Conservation (phyloP, 2,888 invertebrate species). For the Eristalis arbustorum region DNA sequence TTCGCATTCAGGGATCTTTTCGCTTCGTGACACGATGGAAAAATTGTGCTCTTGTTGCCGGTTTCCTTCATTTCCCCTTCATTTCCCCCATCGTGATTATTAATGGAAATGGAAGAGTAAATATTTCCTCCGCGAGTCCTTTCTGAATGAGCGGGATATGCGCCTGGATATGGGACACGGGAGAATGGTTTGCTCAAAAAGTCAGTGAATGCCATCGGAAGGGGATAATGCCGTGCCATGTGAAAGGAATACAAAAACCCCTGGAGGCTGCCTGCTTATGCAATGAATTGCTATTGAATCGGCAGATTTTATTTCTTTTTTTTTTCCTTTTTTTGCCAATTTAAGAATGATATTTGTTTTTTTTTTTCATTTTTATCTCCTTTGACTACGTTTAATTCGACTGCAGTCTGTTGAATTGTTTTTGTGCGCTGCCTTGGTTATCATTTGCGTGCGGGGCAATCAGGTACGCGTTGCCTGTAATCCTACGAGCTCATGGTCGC, state of each 20-base stretch:
- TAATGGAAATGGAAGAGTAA: constrained; percentile 34
- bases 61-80: neutral
- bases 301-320: neutral
- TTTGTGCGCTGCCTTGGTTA: neutral
- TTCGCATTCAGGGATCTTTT: neutral
- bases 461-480: too few species aligned
- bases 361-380: neutral
- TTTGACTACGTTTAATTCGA: neutral
- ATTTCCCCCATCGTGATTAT: constrained; percentile 5
- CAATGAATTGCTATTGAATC: neutral
- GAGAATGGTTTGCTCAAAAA: neutral
- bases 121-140: constrained; percentile 1
- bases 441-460: neutral
- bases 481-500: too few species aligned
- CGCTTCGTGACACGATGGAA: neutral
- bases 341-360: neutral
- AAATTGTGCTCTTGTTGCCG: neutral
- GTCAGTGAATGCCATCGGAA: neutral
- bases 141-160: neutral
- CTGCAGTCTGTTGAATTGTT: neutral
- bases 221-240: neutral
- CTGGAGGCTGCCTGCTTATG: neutral
- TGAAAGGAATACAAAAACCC: neutral
- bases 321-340: too few species aligned
- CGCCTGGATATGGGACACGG: neutral